Percentiles rank a stretch among this genome's conserved stretches.
Evolutionary conservation across 1,140 invertebrate genomes (phyloP).

Genomic region (Heliconius hewitsoni): DNA sequence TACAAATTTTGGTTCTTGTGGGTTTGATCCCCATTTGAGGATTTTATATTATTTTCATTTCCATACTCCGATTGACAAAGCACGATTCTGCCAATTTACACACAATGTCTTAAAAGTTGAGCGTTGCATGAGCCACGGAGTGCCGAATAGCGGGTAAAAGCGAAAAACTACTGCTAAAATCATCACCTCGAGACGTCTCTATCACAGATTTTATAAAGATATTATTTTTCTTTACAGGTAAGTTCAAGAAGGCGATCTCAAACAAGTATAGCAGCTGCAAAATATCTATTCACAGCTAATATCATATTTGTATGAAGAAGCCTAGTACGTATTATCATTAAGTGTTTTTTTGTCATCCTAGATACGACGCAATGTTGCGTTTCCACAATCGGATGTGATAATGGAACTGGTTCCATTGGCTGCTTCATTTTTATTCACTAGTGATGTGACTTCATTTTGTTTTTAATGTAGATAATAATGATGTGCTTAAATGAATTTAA

Average conservation of each 20-base stretch:
- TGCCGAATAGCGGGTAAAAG: too few relatives aligned
- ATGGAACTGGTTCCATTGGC: conserved; percentile 34
- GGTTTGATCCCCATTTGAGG: too few relatives aligned
- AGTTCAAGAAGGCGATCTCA: conserved; percentile 41
- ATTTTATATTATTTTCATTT: too few relatives aligned
- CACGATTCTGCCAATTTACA: too few relatives aligned
- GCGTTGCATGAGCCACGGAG: too few relatives aligned
- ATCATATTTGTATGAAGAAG: conserved; percentile 42
- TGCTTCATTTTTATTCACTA: conserved; percentile 32
- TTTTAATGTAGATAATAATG: neutral
- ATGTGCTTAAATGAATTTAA: too few relatives aligned
- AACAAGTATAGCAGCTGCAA: conserved; percentile 43
- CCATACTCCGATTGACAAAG: too few relatives aligned
- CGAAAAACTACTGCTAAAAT: neutral
- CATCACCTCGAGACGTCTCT: conserved; percentile 13
- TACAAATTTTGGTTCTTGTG: too few relatives aligned
- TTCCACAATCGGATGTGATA: conserved; percentile 39
- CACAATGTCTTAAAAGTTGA: too few relatives aligned
- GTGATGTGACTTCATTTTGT: neutral
- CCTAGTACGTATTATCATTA: conserved; percentile 39
- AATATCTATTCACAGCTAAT: conserved; percentile 42
- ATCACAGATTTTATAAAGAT: conserved; percentile 32
- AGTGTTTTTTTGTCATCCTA: conserved; percentile 37
- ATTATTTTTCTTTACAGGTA: conserved; percentile 49
- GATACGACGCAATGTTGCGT: conserved; percentile 31